phyloP scores from a whole-genome alignment of 2,797 vertebrate genomes.

The Melanotaenia boesemani region DNA sequence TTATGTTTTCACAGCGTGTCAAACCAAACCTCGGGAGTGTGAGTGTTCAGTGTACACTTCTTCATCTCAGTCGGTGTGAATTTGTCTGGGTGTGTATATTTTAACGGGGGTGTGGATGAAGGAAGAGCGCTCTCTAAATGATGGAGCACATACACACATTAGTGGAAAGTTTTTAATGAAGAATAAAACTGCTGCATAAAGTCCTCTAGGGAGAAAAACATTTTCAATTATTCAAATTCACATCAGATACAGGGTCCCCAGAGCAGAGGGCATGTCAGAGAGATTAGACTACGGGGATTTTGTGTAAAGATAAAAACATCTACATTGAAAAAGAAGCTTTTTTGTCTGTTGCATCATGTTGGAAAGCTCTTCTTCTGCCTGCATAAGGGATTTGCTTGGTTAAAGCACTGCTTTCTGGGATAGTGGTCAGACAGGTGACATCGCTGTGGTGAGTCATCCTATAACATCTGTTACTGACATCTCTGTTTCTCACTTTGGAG shows the following conservation, averaged over 20 bases:
- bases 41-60: constrained; percentile 22
- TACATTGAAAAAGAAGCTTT: constrained; percentile 10
- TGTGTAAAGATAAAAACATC: constrained; percentile 36
- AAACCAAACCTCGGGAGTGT: constrained; percentile 42
- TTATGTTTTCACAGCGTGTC: constrained; percentile 55
- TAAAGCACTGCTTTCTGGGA: constrained; percentile 66
- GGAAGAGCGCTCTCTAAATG: constrained; percentile 33
- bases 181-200: constrained; percentile 64
- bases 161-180: constrained; percentile 75
- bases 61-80: constrained; percentile 43
- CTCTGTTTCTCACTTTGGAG: constrained; percentile 35
- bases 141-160: constrained; percentile 23
- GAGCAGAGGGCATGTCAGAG: constrained; percentile 63
- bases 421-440: constrained; percentile 72
- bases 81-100: constrained; percentile 59
- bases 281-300: constrained; percentile 48
- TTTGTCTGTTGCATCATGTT: constrained; percentile 53
- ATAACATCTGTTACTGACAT: constrained; percentile 62
- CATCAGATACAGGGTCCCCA: constrained; percentile 52
- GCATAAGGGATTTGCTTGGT: constrained; percentile 39
- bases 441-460: constrained; percentile 78
- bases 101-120: constrained; percentile 54
- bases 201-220: constrained; percentile 45
- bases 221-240: constrained; percentile 62
- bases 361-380: constrained; percentile 45